Evolutionary conservation across 2,113 vertebrate genomes (phyloP), one percentile per base, ranked within the genome.

Genomic region (Cochlearius cochlearius): DNA sequence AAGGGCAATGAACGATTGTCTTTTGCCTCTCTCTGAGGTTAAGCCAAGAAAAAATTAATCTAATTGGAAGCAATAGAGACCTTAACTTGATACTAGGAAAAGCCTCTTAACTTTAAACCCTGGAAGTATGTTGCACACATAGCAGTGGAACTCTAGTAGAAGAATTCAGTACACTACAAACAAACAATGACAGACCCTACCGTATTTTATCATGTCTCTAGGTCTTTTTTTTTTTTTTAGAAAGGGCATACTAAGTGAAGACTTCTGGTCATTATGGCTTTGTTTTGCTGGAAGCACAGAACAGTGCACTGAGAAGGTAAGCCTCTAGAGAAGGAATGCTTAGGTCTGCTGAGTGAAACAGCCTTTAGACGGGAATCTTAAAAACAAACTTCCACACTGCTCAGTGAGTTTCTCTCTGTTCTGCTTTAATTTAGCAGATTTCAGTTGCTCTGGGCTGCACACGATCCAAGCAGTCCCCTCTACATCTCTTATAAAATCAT

Each of bases 1-100:
- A 79, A 93, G 59, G 20, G 34, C 53, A 68, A 43, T 0, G 10
- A 90, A 52, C 80, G 69, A 30, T 68, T 53, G 18, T 39, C 15
- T 72, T 76, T 55, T 86, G 68, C 39, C 7, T 56, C 9, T 43
- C 27, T 69, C 52, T 66, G 67, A 90, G 36, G 36, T 58, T 82
- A 88, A 94, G n/a, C 76, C 67, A 92, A 75, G 60, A 85, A 69
- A 27, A 56, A 92, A 90, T 93, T 93, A 79, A 86, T 86, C 63
- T 83, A 76, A 90, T 45, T 83, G 58, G 41, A 83, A 92, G 39
- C 26, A 88, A 50, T 12, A 79, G 58, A 82, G 26, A 75, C 60
- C 39, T 76, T 75, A 30, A 18, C 14, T 79, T 79, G 43, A 62
- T 64, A 83, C 47, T 53, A 53, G 27, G 64, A 79, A 83, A 93